A percentile compares a stretch with the other conserved stretches of the same genome.
Conservation (phyloP, 2,113 vertebrate genomes). For the Mormyrus lacerda region DNA sequence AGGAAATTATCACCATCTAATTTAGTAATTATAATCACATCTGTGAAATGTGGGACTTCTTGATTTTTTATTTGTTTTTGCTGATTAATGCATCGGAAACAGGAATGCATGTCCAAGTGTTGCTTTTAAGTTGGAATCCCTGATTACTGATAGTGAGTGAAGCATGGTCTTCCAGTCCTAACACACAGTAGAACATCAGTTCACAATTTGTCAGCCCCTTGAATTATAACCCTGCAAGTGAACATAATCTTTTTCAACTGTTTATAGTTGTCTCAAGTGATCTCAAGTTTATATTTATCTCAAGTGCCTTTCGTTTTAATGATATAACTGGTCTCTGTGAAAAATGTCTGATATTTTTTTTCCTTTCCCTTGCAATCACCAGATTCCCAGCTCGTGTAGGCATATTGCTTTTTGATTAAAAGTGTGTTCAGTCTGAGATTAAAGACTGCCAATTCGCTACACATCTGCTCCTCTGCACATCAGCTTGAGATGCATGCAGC, state of each 20-base stretch:
- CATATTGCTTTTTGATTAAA: constrained; percentile 20
- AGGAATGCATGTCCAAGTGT: not conserved
- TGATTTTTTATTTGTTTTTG: not conserved
- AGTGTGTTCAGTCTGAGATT: constrained; percentile 5
- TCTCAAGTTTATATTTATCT: constrained; percentile 13
- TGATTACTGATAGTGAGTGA: not conserved
- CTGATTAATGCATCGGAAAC: not conserved
- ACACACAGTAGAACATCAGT: not conserved
- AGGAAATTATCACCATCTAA: not conserved
- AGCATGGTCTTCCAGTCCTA: not conserved
- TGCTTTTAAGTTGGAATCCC: not conserved
- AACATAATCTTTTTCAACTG: constrained; percentile 3
- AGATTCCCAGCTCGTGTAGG: not conserved
- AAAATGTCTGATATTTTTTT: not conserved
- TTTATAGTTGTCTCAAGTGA: constrained; percentile 12
- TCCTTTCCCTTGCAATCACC: constrained; percentile 3
- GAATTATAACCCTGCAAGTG: not conserved
- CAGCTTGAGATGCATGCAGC: not conserved
- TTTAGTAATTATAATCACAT: not conserved
- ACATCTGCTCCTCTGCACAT: not conserved
- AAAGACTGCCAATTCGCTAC: not conserved
- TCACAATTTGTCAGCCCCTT: not conserved
- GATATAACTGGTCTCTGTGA: constrained; percentile 7
- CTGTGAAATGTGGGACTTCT: not conserved
- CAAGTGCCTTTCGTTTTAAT: constrained; percentile 11